phyloP scores from a whole-genome alignment of 37 sponge, comb jelly and placozoan genomes.

The Chondrosia reniformis region DNA sequence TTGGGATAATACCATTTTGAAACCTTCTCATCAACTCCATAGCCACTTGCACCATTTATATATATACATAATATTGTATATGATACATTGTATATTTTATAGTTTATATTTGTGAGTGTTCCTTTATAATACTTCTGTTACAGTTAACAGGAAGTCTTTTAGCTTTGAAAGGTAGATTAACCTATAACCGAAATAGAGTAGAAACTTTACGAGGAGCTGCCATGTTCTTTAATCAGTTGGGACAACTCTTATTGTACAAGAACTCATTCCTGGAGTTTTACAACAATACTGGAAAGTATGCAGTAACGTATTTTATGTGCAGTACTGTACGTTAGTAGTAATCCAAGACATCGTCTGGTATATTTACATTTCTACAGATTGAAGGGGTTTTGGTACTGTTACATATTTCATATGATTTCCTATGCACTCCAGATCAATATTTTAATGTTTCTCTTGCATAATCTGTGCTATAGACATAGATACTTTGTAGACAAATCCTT shows the following conservation, averaged over 20 bases:
- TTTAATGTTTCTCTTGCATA: background rate
- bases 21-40: no score
- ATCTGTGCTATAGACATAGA: background rate
- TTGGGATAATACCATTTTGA: no score
- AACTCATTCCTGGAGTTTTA: conserved; percentile 40
- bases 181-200: conserved; percentile 36
- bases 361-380: background rate
- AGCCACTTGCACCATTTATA: no score
- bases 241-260: conserved; percentile 35
- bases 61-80: background rate
- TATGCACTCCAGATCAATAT: background rate
- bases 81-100: background rate
- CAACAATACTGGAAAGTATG: conserved; percentile 63
- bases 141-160: conserved; percentile 45
- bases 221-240: conserved; percentile 45
- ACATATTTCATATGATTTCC: background rate
- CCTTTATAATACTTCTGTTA: no score
- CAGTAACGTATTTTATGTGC: no score
- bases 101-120: no score
- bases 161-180: conserved; percentile 23
- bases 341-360: no score
- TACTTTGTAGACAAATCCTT: background rate
- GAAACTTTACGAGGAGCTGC: conserved; percentile 33
- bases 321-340: no score
- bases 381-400: background rate